Conservation (phyloP, 2,888 invertebrate genomes). For the Sturmia bella region DNA sequence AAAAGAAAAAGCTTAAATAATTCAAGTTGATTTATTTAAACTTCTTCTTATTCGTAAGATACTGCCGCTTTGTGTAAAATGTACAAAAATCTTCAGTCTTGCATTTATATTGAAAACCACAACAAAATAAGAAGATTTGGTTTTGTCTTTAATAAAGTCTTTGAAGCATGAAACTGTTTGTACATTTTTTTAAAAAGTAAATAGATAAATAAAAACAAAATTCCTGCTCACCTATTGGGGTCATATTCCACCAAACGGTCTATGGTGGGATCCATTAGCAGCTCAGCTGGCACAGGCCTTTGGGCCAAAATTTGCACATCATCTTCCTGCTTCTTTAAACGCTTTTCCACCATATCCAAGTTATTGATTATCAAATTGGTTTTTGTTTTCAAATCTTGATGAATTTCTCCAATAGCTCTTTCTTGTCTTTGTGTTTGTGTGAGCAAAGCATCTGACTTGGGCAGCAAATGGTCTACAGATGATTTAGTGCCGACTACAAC, state of each 20-base stretch:
- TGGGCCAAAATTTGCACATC: slow-evolving; percentile 90
- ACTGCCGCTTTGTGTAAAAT: too few relatives aligned
- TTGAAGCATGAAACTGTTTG: too few relatives aligned
- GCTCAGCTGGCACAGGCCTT: slow-evolving; percentile 88
- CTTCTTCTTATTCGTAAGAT: slow-evolving; percentile 11
- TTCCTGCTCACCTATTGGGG: slow-evolving; percentile 85
- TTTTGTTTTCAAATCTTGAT: slow-evolving; percentile 90
- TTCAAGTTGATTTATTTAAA: slow-evolving; percentile 4
- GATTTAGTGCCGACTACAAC: slow-evolving; percentile 94
- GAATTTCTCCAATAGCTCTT: slow-evolving; percentile 92
- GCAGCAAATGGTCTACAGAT: slow-evolving; percentile 91
- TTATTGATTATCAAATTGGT: slow-evolving; percentile 94
- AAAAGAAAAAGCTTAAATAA: slow-evolving; percentile 30
- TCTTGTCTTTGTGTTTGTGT: slow-evolving; percentile 94
- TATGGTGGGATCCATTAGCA: slow-evolving; percentile 89
- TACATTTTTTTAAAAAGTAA: too few relatives aligned
- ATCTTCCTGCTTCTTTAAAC: slow-evolving; percentile 92
- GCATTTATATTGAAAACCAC: too few relatives aligned
- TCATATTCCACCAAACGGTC: slow-evolving; percentile 91
- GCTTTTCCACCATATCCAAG: slow-evolving; percentile 91
- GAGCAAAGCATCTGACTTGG: slow-evolving; percentile 92
- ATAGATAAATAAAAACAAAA: too few relatives aligned
- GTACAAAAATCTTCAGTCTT: too few relatives aligned
- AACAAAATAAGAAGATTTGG: too few relatives aligned
- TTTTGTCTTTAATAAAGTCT: too few relatives aligned